Conservation (phyloP, 2,113 vertebrate species). For the Istiophorus platypterus region DNA sequence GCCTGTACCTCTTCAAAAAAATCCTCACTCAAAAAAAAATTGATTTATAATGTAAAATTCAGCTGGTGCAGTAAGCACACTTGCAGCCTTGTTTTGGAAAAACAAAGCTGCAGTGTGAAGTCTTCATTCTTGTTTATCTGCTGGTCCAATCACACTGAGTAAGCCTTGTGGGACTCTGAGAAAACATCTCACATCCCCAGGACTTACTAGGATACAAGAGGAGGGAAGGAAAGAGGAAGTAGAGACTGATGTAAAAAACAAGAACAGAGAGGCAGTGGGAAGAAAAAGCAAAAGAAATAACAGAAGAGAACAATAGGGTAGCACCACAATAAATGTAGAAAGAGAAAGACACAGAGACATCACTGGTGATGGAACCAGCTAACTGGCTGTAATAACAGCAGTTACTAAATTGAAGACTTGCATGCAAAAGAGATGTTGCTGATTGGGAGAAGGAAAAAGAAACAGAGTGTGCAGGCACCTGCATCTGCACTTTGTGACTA, state of each 20-base stretch:
- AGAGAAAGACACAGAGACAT: neutral
- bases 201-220: neutral
- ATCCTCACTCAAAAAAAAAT: neutral
- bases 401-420: neutral
- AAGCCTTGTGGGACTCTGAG: neutral
- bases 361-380: neutral
- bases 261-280: neutral
- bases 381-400: neutral
- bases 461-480: neutral
- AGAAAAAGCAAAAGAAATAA: neutral
- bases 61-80: neutral
- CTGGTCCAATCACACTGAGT: neutral
- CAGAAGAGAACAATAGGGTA: neutral
- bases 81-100: neutral
- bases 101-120: neutral
- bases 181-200: neutral
- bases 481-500: neutral
- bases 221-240: neutral
- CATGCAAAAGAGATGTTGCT: neutral
- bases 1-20: neutral
- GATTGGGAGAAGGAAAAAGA: neutral
- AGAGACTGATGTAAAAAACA: neutral
- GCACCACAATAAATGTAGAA: neutral
- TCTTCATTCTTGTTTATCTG: slow-evolving; percentile 1
- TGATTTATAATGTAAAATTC: neutral